phyloP scores from a whole-genome alignment of 2,113 vertebrate genomes.

The Oryzias javanicus region DNA sequence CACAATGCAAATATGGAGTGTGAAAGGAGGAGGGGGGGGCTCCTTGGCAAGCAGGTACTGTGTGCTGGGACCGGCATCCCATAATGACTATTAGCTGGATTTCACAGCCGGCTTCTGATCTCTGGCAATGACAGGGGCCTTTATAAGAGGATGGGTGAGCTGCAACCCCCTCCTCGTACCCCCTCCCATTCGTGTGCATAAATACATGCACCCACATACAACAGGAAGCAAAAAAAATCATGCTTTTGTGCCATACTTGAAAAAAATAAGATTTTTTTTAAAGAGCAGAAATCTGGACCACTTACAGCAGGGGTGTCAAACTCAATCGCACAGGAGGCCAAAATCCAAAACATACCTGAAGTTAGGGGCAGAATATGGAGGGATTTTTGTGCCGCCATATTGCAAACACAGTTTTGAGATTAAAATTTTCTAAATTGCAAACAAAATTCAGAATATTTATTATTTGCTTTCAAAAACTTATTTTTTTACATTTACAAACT shows the following conservation, averaged over 20 bases:
- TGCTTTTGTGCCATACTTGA: neutral
- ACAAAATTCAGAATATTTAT: no score
- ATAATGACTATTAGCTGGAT: constrained; percentile 79
- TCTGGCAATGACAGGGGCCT: constrained; percentile 67
- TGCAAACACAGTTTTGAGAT: no score
- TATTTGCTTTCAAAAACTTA: no score
- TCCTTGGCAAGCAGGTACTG: constrained; percentile 68
- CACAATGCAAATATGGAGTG: constrained; percentile 69
- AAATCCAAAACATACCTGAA: no score
- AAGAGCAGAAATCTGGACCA: no score
- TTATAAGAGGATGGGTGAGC: constrained; percentile 60
- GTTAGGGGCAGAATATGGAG: no score
- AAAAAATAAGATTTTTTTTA: no score
- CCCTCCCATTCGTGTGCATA: constrained; percentile 31
- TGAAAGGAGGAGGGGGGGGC: constrained; percentile 28
- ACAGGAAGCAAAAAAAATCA: constrained; percentile 15
- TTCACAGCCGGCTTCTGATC: constrained; percentile 77
- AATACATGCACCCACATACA: constrained; percentile 24
- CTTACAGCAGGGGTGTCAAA: no score
- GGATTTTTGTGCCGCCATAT: no score
- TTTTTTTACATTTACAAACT: no score
- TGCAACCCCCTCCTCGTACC: constrained; percentile 44
- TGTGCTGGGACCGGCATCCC: constrained; percentile 47
- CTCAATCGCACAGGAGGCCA: no score
- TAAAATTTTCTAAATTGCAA: no score